phyloP scores from a whole-genome alignment of 2,113 vertebrate genomes.

The Thunnus thynnus region DNA sequence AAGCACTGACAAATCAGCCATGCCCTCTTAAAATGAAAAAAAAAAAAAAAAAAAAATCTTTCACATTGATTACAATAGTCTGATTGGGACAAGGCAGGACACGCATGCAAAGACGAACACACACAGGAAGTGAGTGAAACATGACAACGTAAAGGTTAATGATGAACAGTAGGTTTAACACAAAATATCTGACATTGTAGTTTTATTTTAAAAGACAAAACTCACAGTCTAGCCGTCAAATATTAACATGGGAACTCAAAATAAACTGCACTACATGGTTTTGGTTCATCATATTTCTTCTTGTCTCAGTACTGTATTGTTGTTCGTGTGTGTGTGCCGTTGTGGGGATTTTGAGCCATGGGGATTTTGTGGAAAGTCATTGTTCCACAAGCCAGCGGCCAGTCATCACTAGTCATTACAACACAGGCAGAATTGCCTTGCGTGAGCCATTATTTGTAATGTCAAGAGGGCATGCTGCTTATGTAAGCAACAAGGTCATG shows the following conservation, averaged over 20 bases:
- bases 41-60: slow-evolving; percentile 42
- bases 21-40: slow-evolving; percentile 55
- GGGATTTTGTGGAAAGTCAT: slow-evolving; percentile 27
- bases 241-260: slow-evolving; percentile 8
- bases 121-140: slow-evolving; percentile 35
- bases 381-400: slow-evolving; percentile 15
- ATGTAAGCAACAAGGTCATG: slow-evolving; percentile 51
- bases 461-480: slow-evolving; percentile 49
- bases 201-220: neutral
- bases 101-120: slow-evolving; percentile 36
- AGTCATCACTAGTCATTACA: slow-evolving; percentile 20
- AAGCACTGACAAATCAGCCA: slow-evolving; percentile 63
- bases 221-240: neutral
- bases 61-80: slow-evolving; percentile 55
- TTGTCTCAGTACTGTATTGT: slow-evolving; percentile 8
- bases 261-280: slow-evolving; percentile 4
- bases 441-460: slow-evolving; percentile 28
- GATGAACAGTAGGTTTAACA: neutral
- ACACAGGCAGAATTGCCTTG: slow-evolving; percentile 17
- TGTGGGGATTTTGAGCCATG: slow-evolving; percentile 1
- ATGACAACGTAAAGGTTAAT: slow-evolving; percentile 9
- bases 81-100: slow-evolving; percentile 41
- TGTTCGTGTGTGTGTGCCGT: neutral
- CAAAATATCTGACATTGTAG: neutral
- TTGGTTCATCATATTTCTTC: neutral